A percentile compares a stretch with the other conserved stretches of the same genome.
phyloP scores from a whole-genome alignment of 1,140 invertebrate species.

The Diorhabda sublineata region DNA sequence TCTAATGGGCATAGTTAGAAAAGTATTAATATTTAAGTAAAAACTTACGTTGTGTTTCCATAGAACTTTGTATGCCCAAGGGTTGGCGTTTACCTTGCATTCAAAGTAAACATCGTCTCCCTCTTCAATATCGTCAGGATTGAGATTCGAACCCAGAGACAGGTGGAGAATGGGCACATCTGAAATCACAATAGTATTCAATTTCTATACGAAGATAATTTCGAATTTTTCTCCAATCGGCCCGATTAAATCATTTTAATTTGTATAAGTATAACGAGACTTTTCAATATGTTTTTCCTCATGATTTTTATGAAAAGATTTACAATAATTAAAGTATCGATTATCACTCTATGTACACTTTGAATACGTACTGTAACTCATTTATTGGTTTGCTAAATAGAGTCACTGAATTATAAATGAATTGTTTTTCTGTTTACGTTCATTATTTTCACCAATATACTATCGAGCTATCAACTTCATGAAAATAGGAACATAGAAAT shows the following conservation, averaged over 20 bases:
- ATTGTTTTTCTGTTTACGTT: too few relatives aligned
- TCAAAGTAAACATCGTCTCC: constrained; percentile 88
- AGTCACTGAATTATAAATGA: too few relatives aligned
- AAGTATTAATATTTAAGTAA: constrained; percentile 17
- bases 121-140: constrained; percentile 83
- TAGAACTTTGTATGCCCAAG: constrained; percentile 78
- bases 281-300: too few relatives aligned
- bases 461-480: too few relatives aligned
- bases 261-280: too few relatives aligned
- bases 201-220: constrained; percentile 31
- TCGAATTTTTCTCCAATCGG: constrained; percentile 22
- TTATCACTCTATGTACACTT: too few relatives aligned
- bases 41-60: constrained; percentile 89
- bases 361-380: too few relatives aligned
- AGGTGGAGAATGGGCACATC: constrained; percentile 71
- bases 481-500: too few relatives aligned
- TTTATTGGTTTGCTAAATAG: too few relatives aligned
- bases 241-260: not conserved
- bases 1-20: not conserved
- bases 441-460: too few relatives aligned
- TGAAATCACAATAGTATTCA: constrained; percentile 49
- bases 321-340: too few relatives aligned
- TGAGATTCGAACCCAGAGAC: constrained; percentile 75
- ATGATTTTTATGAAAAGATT: too few relatives aligned
- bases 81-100: constrained; percentile 82